Base-by-base conservation (phyloP, 2,888 invertebrate genomes). In the Cryptosula pallasiana region DNA sequence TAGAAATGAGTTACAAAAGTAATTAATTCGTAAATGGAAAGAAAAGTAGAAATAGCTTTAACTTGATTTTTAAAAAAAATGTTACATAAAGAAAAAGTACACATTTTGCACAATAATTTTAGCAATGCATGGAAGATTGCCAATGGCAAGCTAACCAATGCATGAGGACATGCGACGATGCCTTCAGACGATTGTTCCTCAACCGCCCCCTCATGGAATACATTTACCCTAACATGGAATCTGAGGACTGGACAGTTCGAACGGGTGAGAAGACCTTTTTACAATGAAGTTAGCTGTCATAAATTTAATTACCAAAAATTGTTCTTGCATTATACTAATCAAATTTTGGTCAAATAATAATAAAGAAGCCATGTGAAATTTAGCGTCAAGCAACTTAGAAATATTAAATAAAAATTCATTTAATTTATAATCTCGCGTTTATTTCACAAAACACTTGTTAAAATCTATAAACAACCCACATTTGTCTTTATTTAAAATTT, bases 241-340 rank as follows among this genome's bases (percentile, higher is more conserved):
- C 63, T 63, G 63, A 63, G 34, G 63, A 63, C n/a, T 63, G 63
- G 63, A 63, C 63, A 63, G 63, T 32, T 29, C 20, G 32, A 13
- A 63, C 29, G 5, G 63, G 63, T 63, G 32, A 25, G 63, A 16
- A 45, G n/a, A n/a, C n/a, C n/a, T n/a, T n/a, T n/a, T n/a, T n/a
- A n/a, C n/a, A n/a, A n/a, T n/a, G n/a, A n/a, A n/a, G n/a, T n/a
- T n/a, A n/a, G n/a, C n/a, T n/a, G n/a, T n/a, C n/a, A n/a, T n/a
- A n/a, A n/a, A n/a, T n/a, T n/a, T n/a, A n/a, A n/a, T n/a, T n/a
- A n/a, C n/a, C n/a, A n/a, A n/a, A n/a, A n/a, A n/a, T n/a, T n/a
- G n/a, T n/a, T n/a, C n/a, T n/a, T n/a, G n/a, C n/a, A n/a, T n/a
- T n/a, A n/a, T n/a, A n/a, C n/a, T n/a, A n/a, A n/a, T n/a, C n/a